phyloP scores from a whole-genome alignment of 2,888 invertebrate genomes.

The Dicyrtomina minuta region DNA sequence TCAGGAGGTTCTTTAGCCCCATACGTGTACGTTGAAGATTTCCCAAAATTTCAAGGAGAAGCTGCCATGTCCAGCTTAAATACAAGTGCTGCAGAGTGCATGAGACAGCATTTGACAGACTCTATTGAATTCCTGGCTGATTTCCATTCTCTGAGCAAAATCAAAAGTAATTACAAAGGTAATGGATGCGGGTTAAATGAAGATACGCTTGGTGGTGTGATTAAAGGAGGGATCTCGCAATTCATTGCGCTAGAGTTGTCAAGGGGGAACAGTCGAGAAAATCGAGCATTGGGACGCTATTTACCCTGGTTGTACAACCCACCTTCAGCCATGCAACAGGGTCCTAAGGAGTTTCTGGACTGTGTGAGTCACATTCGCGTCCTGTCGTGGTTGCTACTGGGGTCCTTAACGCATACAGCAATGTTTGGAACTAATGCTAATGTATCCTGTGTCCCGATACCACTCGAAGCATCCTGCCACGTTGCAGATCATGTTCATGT shows the following conservation, averaged over 20 bases:
- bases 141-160: conserved; percentile 92
- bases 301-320: conserved; percentile 89
- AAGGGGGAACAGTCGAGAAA: conserved; percentile 79
- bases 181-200: conserved; percentile 78
- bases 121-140: conserved; percentile 93
- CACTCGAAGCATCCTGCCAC: conserved; percentile 92
- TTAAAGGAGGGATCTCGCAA: conserved; percentile 93
- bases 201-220: conserved; percentile 91
- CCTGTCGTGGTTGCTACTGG: conserved; percentile 92
- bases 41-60: conserved; percentile 57
- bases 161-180: conserved; percentile 80
- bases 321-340: conserved; percentile 76
- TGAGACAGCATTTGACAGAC: conserved; percentile 87
- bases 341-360: conserved; percentile 90
- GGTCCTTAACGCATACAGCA: conserved; percentile 86
- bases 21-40: conserved; percentile 68
- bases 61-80: conserved; percentile 55
- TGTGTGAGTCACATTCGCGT: conserved; percentile 92
- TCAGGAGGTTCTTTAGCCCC: conserved; percentile 83
- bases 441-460: conserved; percentile 76
- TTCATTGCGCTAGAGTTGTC: conserved; percentile 92
- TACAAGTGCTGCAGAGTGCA: conserved; percentile 90
- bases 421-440: conserved; percentile 63
- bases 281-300: conserved; percentile 74
- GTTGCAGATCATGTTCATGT: conserved; percentile 97